Evolutionary conservation across 2,888 invertebrate species (phyloP).

Genomic region (Tenthredo livida): DNA sequence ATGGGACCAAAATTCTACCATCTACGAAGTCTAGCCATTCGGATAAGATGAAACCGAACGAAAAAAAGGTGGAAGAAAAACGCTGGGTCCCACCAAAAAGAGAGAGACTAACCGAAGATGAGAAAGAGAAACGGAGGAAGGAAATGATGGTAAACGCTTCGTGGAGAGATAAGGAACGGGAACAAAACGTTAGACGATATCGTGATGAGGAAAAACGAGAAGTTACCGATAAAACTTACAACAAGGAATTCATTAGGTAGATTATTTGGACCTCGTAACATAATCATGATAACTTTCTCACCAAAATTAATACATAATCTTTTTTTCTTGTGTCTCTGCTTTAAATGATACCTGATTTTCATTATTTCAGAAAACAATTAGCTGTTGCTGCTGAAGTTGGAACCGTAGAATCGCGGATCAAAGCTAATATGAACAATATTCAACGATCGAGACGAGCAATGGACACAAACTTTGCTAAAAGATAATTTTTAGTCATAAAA

Average conservation of each 20-base stretch:
- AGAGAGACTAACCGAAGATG: conserved; percentile 81
- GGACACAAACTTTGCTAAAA: conserved; percentile 90
- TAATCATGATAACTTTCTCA: neutral
- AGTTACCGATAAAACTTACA: conserved; percentile 77
- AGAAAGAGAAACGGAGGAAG: conserved; percentile 85
- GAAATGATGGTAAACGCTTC: conserved; percentile 93
- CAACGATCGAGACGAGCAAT: conserved; percentile 90
- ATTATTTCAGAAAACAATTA: conserved; percentile 82
- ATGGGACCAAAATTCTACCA: conserved; percentile 63
- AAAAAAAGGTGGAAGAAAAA: conserved; percentile 65
- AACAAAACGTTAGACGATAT: conserved; percentile 83
- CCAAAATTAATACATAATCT: neutral
- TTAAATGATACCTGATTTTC: neutral
- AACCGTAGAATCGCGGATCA: conserved; percentile 91
- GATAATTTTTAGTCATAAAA: conserved; percentile 74
- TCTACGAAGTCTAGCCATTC: conserved; percentile 23
- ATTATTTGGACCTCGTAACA: conserved; percentile 1
- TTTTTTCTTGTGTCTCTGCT: neutral
- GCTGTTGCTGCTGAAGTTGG: conserved; percentile 83
- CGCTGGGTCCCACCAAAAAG: conserved; percentile 68
- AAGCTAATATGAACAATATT: conserved; percentile 93
- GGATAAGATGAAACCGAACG: conserved; percentile 50
- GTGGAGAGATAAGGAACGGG: conserved; percentile 85
- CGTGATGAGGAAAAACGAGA: conserved; percentile 81
- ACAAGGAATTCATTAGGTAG: conserved; percentile 79